Evolutionary conservation across 2,888 invertebrate genomes (phyloP).

Genomic region (Endomychus coccineus): DNA sequence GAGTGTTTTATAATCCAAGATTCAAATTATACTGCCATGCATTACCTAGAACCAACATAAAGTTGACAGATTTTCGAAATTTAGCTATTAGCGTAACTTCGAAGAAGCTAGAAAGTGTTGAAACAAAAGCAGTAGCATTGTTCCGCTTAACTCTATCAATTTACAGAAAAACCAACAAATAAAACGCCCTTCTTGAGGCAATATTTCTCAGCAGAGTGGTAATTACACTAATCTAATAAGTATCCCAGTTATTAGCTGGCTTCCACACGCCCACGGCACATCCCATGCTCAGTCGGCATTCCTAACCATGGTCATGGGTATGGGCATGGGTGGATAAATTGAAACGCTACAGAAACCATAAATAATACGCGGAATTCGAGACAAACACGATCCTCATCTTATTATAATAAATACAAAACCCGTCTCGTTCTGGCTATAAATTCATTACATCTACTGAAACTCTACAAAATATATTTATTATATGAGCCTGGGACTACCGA

Average conservation of each 20-base stretch:
- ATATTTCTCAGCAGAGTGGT: slow-evolving; percentile 30
- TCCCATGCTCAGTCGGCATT: slow-evolving; percentile 11
- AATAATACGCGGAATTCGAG: slow-evolving; percentile 42
- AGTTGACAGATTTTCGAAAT: no score
- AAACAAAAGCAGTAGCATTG: background rate
- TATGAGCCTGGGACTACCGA: slow-evolving; percentile 15
- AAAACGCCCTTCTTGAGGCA: slow-evolving; percentile 19
- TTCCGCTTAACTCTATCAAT: slow-evolving; percentile 5
- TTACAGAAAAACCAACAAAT: slow-evolving; percentile 18
- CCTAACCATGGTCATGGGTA: slow-evolving; percentile 1
- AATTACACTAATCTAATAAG: slow-evolving; percentile 43
- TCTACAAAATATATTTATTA: slow-evolving; percentile 19
- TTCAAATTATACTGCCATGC: no score
- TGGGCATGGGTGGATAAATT: slow-evolving; percentile 35
- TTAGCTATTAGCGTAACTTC: no score
- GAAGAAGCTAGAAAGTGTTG: no score
- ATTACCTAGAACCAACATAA: no score
- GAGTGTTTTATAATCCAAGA: no score
- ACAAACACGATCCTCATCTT: slow-evolving; percentile 38
- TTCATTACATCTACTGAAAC: slow-evolving; percentile 23
- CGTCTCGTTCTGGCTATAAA: slow-evolving; percentile 27
- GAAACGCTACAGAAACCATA: slow-evolving; percentile 42
- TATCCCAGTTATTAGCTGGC: slow-evolving; percentile 37
- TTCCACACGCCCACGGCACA: slow-evolving; percentile 40
- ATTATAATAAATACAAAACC: slow-evolving; percentile 38